phyloP scores from a whole-genome alignment of 2,113 vertebrate genomes.

The Oryzias melastigma region DNA sequence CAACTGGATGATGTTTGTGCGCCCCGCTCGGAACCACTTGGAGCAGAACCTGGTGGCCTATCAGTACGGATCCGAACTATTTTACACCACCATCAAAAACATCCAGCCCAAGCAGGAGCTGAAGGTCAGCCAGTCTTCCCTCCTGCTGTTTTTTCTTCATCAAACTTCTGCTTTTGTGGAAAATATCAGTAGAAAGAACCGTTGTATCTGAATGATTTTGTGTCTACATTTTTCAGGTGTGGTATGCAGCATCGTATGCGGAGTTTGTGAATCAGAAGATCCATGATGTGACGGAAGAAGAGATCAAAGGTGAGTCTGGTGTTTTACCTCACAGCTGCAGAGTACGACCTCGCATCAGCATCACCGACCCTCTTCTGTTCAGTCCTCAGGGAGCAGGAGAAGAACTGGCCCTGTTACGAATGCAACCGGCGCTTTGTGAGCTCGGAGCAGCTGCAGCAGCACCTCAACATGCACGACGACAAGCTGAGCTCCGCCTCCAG shows the following conservation, averaged over 20 bases:
- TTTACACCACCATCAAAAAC: constrained; percentile 95
- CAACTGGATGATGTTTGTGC: constrained; percentile 99
- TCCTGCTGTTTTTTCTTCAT: background rate
- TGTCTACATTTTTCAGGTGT: constrained; percentile 81
- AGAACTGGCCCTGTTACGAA: constrained; percentile 98
- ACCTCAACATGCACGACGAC: constrained; percentile 97
- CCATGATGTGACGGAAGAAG: constrained; percentile 94
- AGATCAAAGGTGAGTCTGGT: constrained; percentile 86
- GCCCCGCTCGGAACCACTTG: constrained; percentile 94
- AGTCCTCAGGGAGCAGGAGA: constrained; percentile 91
- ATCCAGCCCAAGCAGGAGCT: constrained; percentile 97
- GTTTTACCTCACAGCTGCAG: background rate
- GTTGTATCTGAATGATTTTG: background rate
- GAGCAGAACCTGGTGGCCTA: constrained; percentile 98
- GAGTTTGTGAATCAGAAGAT: constrained; percentile 96
- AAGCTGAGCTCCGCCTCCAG: constrained; percentile 90
- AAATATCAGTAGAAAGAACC: too few relatives aligned
- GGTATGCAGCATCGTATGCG: constrained; percentile 96
- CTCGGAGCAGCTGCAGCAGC: constrained; percentile 95
- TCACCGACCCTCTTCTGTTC: constrained; percentile 7
- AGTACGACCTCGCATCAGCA: background rate
- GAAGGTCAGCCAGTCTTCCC: constrained; percentile 80
- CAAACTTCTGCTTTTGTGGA: background rate
- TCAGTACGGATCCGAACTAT: constrained; percentile 94
- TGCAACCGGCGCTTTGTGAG: constrained; percentile 95